Evolutionary conservation across 2,113 vertebrate species (phyloP).

Genomic region (Ovis canadensis): DNA sequence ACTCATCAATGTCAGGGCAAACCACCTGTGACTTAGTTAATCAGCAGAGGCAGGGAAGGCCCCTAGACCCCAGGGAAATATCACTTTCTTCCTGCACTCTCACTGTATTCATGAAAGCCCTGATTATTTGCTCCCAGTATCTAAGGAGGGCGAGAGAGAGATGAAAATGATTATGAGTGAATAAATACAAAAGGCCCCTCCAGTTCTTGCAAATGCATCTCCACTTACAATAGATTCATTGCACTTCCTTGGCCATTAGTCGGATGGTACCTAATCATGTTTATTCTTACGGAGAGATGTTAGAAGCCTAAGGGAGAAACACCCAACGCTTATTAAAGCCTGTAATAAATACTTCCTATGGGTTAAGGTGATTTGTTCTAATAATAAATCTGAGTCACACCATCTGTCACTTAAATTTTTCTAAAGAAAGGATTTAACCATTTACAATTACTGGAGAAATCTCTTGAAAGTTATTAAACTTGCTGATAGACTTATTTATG

Average conservation of each 20-base stretch:
- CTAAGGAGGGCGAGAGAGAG: not conserved
- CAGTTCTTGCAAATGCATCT: not conserved
- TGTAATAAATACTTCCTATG: not conserved
- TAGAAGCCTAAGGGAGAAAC: not conserved
- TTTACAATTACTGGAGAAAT: not conserved
- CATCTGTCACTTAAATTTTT: not conserved
- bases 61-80: not conserved
- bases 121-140: not conserved
- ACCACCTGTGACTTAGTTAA: not conserved
- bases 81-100: accelerated
- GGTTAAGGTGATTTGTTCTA: not conserved
- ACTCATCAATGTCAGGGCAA: accelerated
- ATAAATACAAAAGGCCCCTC: not conserved
- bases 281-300: not conserved
- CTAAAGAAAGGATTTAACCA: not conserved
- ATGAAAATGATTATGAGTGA: not conserved
- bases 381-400: not conserved
- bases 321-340: not conserved
- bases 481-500: not conserved
- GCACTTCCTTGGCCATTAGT: not conserved
- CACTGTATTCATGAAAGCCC: accelerated
- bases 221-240: accelerated
- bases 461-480: not conserved
- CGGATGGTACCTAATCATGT: accelerated
- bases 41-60: accelerated